Conservation (phyloP, 2,888 invertebrate species). For the Eucera pruinosa region DNA sequence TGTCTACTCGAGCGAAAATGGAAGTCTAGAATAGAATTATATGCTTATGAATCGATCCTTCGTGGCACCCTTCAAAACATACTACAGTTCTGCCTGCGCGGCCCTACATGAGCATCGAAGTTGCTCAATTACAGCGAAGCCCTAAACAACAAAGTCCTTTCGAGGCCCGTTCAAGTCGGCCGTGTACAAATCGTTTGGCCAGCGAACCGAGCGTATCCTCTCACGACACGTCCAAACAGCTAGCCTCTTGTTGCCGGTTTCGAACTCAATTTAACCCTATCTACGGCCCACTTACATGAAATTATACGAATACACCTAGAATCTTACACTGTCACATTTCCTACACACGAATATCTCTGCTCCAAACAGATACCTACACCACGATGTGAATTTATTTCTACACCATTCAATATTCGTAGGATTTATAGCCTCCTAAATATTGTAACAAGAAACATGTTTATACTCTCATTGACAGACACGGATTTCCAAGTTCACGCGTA, state of each 20-base stretch:
- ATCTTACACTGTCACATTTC: background rate
- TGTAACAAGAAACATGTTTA: too few relatives aligned
- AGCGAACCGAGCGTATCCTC: conserved; percentile 3
- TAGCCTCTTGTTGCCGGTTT: conserved; percentile 1
- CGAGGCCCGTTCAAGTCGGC: conserved; percentile 18
- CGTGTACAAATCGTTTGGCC: conserved; percentile 23
- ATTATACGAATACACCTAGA: background rate
- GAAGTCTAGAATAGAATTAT: background rate
- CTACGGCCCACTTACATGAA: background rate
- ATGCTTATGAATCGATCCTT: background rate
- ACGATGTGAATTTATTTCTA: too few relatives aligned
- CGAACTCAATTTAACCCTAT: conserved; percentile 26
- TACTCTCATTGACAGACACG: background rate
- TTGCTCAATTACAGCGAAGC: conserved; percentile 46
- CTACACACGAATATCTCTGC: background rate
- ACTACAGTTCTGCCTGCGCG: too few relatives aligned
- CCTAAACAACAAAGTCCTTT: conserved; percentile 43
- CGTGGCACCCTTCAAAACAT: background rate
- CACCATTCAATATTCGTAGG: background rate
- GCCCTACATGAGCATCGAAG: background rate
- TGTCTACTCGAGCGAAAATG: too few relatives aligned
- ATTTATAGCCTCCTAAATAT: background rate
- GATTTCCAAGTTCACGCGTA: background rate
- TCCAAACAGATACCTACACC: background rate
- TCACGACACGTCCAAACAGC: conserved; percentile 1